A percentile compares a stretch with the other conserved stretches of the same genome.
Conservation (phyloP, 2,888 invertebrate species). For the Phyllotreta striolata region DNA sequence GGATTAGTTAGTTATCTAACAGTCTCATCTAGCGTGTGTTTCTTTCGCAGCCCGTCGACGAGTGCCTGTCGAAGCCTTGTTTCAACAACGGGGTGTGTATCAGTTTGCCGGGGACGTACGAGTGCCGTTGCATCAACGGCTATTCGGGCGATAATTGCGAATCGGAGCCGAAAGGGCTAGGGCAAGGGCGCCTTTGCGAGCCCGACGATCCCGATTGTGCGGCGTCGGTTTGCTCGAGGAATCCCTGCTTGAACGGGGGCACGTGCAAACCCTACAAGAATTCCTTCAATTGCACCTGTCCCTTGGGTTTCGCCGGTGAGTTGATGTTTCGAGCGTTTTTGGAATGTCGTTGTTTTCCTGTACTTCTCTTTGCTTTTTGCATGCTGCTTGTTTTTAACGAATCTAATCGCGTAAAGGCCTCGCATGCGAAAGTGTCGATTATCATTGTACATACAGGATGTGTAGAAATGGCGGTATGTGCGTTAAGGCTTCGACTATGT, state of each 20-base stretch:
- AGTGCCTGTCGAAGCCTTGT: conserved; percentile 70
- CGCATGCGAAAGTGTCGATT: conserved; percentile 52
- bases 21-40: too few relatives aligned
- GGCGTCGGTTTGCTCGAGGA: conserved; percentile 69
- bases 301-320: conserved; percentile 74
- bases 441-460: conserved; percentile 57
- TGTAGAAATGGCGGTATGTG: conserved; percentile 66
- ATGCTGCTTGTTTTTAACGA: conserved; percentile 36
- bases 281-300: conserved; percentile 75
- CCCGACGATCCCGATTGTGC: conserved; percentile 67
- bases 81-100: conserved; percentile 68
- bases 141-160: conserved; percentile 66
- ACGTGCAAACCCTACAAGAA: conserved; percentile 68
- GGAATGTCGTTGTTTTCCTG: background rate
- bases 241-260: conserved; percentile 79
- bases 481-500: conserved; percentile 51
- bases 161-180: conserved; percentile 54
- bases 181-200: conserved; percentile 72
- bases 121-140: conserved; percentile 66
- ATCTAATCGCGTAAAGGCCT: conserved; percentile 43
- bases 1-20: too few relatives aligned
- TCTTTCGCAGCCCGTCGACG: conserved; percentile 62
- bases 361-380: conserved; percentile 33
- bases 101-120: conserved; percentile 66
- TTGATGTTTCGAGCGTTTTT: conserved; percentile 3